Evolutionary conservation across 2,113 vertebrate genomes (phyloP), one percentile per base, ranked within the genome.

Genomic region (Cichladusa arquata): DNA sequence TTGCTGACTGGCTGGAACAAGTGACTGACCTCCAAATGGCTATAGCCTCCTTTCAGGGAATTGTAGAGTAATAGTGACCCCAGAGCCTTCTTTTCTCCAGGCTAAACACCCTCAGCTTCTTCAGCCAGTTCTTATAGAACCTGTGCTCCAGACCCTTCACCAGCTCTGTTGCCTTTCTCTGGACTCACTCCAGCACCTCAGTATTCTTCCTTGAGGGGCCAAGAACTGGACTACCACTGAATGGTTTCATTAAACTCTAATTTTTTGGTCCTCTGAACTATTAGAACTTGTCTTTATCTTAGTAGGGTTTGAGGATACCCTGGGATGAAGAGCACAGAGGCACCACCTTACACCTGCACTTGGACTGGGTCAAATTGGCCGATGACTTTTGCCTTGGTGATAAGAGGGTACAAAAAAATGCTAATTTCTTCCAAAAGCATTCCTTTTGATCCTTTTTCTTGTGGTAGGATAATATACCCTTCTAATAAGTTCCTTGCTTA

Each of bases 1-100:
- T 50, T 0, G 0, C 80, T 53, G 20, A 19, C 34, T 42, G 44
- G 11, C 11, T 2, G 4, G 61, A 17, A 12, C 20, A 44, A 50
- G 31, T 76, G 34, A 14, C 29, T 24, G 15, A 17, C 12, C 10
- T n/a, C 24, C 51, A 34, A 7, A 3, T 58, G 44, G 31, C 31
- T 57, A 26, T 34, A 50, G 44, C 25, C 26, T 77, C 53, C 36
- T 51, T 33, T 67, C 33, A 51, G 31, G 53, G 33, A 44, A 8
- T 12, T 44, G 36, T 18, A 6, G 26, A 33, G 22, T 44, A 33
- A 36, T 6, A 26, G 17, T 86, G 22, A 31, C 14, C 22, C 31
- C 33, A 11, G 14, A 51, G 17, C 45, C 22, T 67, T 34, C 53
- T 51, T 57, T 66, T 48, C 31, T 58, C 13, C 25, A 77, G 31